Evolutionary conservation across 2,113 vertebrate genomes (phyloP).

Genomic region (Ammodytes marinus): DNA sequence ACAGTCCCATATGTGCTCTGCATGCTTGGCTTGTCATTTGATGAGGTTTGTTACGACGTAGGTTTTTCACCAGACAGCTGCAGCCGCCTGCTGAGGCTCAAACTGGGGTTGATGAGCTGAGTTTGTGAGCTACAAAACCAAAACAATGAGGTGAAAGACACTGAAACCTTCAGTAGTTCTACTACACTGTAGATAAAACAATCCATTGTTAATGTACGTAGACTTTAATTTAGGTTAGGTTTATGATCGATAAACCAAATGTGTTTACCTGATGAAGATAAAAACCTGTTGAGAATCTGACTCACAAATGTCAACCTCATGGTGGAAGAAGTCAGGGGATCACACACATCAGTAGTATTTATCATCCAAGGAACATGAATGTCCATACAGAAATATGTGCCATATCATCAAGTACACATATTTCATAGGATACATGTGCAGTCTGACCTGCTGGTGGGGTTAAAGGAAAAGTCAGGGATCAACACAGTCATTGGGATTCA

Average conservation of each 20-base stretch:
- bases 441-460: background rate
- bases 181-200: background rate
- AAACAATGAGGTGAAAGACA: conserved; percentile 6
- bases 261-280: background rate
- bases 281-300: background rate
- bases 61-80: too few species aligned
- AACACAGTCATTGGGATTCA: background rate
- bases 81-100: conserved; percentile 4
- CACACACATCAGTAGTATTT: too few species aligned
- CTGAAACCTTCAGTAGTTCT: background rate
- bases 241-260: background rate
- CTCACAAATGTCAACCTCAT: conserved; percentile 1
- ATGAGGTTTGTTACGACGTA: too few species aligned
- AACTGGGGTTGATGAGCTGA: background rate
- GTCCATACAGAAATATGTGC: too few species aligned
- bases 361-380: background rate
- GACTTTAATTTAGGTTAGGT: background rate
- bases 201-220: too few species aligned
- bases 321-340: background rate
- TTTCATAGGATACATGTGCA: background rate
- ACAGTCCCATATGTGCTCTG: background rate
- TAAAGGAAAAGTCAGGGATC: background rate
- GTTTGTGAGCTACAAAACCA: background rate
- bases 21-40: background rate
- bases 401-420: background rate